phyloP scores from a whole-genome alignment of 2,113 vertebrate genomes.

The Bos taurus region DNA sequence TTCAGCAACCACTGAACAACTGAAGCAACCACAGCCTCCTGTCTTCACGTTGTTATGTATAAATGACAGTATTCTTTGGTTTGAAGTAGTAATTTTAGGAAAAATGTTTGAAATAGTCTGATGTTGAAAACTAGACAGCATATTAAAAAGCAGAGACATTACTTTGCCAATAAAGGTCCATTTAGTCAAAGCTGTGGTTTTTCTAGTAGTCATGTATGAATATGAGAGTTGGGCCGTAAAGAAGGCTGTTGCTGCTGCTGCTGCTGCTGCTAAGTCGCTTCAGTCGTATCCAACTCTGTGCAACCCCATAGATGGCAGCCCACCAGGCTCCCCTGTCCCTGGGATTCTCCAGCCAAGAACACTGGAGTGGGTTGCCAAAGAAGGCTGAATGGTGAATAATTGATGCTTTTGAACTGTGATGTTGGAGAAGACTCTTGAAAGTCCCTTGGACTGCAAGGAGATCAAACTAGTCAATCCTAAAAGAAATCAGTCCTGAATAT shows the following conservation, averaged over 20 bases:
- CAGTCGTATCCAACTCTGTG: too few relatives aligned
- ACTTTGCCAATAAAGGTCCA: not conserved
- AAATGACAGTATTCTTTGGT: not conserved
- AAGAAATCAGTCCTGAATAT: not conserved
- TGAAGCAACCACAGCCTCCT: not conserved
- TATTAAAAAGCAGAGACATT: not conserved
- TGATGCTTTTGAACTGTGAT: not conserved
- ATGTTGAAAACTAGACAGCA: not conserved
- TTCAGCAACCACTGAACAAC: not conserved
- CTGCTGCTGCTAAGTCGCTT: too few relatives aligned
- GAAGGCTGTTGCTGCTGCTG: not conserved
- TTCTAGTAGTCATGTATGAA: not conserved
- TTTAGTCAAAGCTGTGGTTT: not conserved
- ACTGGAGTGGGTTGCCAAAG: not conserved
- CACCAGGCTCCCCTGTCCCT: too few relatives aligned
- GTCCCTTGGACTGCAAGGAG: not conserved
- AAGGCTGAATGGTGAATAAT: not conserved
- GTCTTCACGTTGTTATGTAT: not conserved
- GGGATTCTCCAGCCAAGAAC: too few relatives aligned
- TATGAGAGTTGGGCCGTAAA: rapidly evolving
- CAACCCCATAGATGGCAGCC: too few relatives aligned
- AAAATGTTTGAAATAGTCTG: not conserved
- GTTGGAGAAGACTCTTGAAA: not conserved
- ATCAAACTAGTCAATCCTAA: not conserved
- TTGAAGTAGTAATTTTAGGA: not conserved